Percentiles rank a stretch among this genome's conserved stretches.
Conservation (phyloP, 1,140 invertebrate species). For the Brachionus calyciflorus region DNA sequence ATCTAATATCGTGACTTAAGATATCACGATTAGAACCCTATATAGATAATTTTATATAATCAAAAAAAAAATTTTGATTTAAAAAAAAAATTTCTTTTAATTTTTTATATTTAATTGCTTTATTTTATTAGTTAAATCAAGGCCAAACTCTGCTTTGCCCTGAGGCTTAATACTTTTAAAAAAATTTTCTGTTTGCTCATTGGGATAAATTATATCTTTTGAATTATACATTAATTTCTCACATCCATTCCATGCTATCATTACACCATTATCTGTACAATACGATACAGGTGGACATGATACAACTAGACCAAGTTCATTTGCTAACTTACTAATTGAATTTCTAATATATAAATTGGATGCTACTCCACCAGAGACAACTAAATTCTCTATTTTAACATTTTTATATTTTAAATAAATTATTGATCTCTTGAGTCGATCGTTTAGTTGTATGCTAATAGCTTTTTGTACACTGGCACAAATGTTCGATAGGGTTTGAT, state of each 20-base stretch:
- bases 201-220: neutral
- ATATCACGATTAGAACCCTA: neutral
- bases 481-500: neutral
- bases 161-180: neutral
- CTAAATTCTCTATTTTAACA: slow-evolving; percentile 52
- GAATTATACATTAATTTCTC: slow-evolving; percentile 23
- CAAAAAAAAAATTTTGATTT: neutral
- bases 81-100: neutral
- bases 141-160: neutral
- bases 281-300: slow-evolving; percentile 76
- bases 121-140: neutral
- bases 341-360: slow-evolving; percentile 79
- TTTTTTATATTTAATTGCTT: slow-evolving; percentile 18
- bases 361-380: slow-evolving; percentile 91
- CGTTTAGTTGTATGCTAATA: neutral
- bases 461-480: slow-evolving; percentile 34
- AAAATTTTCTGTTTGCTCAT: neutral
- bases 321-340: slow-evolving; percentile 69
- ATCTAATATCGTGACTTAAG: no score
- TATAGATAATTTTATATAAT: neutral
- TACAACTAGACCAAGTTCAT: slow-evolving; percentile 67
- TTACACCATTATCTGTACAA: slow-evolving; percentile 96
- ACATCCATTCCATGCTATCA: slow-evolving; percentile 81
- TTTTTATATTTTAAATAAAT: slow-evolving; percentile 24
- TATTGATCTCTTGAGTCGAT: neutral